A percentile compares a stretch with the other conserved stretches of the same genome.
Evolutionary conservation across 2,888 invertebrate genomes (phyloP).

Genomic region (Eutolmus rufibarbis): DNA sequence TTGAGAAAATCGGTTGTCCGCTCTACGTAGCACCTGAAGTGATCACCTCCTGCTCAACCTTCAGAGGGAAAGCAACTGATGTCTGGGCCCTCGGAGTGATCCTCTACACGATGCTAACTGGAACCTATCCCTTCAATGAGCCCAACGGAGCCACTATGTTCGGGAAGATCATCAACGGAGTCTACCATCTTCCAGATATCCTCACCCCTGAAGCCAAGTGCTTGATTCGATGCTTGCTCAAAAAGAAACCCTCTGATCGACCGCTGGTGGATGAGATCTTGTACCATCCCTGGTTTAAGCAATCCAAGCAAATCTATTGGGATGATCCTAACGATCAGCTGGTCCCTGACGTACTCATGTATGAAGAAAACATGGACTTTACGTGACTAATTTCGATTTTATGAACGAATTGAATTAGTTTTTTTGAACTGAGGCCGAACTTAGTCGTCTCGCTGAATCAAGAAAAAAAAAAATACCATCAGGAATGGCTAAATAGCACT

Average conservation of each 20-base stretch:
- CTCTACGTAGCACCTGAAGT: conserved; percentile 61
- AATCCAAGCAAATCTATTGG: neutral
- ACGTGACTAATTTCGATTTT: conserved; percentile 15
- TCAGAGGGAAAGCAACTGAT: conserved; percentile 60
- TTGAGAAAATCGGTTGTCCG: conserved; percentile 61
- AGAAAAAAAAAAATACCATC: neutral
- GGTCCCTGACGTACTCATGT: neutral
- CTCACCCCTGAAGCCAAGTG: conserved; percentile 83
- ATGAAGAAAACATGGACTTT: conserved; percentile 2
- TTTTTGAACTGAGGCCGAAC: neutral
- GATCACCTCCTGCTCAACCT: conserved; percentile 58
- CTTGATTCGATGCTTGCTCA: conserved; percentile 80
- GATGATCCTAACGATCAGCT: neutral
- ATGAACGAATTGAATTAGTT: neutral
- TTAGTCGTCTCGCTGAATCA: neutral
- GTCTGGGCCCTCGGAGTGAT: conserved; percentile 62
- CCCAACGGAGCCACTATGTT: conserved; percentile 65
- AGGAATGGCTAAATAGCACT: neutral
- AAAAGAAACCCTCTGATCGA: conserved; percentile 82
- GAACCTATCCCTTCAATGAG: conserved; percentile 61
- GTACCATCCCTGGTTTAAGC: conserved; percentile 84
- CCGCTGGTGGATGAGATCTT: conserved; percentile 80
- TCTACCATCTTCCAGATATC: conserved; percentile 83
- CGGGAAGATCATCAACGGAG: conserved; percentile 86
- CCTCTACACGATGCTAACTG: conserved; percentile 60